Conservation (phyloP, 2,888 invertebrate genomes). For the Prenolepis imparis region DNA sequence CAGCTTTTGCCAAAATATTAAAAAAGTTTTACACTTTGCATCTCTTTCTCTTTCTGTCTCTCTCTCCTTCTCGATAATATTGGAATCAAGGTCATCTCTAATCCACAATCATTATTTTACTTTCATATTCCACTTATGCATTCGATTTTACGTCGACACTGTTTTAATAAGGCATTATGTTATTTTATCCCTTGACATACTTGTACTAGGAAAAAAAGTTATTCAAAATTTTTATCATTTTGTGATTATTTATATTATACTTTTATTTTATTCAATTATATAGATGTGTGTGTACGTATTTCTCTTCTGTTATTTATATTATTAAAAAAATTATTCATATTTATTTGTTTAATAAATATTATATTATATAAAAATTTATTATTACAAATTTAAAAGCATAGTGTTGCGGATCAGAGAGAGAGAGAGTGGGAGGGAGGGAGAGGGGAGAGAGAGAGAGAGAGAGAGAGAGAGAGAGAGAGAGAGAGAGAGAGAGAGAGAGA, state of each 20-base stretch:
- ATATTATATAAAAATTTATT: background rate
- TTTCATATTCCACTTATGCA: background rate
- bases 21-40: background rate
- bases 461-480: no score
- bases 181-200: background rate
- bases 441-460: no score
- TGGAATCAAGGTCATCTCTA: background rate
- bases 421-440: no score
- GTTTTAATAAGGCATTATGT: background rate
- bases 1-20: conserved; percentile 4
- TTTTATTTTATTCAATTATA: background rate
- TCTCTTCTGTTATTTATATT: background rate
- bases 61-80: background rate
- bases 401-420: no score
- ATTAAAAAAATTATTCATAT: background rate
- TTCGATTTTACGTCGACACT: background rate
- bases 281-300: background rate
- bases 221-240: background rate
- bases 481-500: no score
- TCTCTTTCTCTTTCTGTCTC: background rate
- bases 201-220: background rate
- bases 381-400: background rate
- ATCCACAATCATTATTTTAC: background rate
- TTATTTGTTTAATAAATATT: background rate
- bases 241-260: background rate